Conservation (phyloP, 1,140 invertebrate species). For the Dendrolimus punctatus region DNA sequence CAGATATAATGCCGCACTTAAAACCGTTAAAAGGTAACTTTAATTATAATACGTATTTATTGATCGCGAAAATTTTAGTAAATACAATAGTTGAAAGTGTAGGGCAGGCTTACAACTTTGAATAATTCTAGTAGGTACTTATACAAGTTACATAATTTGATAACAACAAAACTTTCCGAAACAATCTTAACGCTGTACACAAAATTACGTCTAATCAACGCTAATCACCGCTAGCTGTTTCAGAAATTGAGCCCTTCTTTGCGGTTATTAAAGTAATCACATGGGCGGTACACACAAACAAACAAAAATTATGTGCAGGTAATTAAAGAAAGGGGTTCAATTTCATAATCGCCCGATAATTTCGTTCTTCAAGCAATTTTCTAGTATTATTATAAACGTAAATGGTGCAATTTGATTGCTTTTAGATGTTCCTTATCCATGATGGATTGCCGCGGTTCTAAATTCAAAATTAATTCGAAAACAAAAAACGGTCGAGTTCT, state of each 20-base stretch:
- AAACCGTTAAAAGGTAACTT: too few species aligned
- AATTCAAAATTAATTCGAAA: slow-evolving; percentile 30
- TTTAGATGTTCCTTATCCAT: slow-evolving; percentile 33
- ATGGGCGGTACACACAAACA: slow-evolving; percentile 50
- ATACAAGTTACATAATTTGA: too few species aligned
- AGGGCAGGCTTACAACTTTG: too few species aligned
- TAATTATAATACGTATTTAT: too few species aligned
- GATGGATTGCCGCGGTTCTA: slow-evolving; percentile 43
- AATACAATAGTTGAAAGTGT: too few species aligned
- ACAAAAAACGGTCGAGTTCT: slow-evolving; percentile 8
- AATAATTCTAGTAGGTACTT: too few species aligned
- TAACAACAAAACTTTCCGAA: background rate
- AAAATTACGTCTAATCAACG: slow-evolving; percentile 58
- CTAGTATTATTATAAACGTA: slow-evolving; percentile 54
- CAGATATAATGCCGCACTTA: too few species aligned
- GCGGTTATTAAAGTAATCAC: slow-evolving; percentile 61
- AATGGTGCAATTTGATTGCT: slow-evolving; percentile 47
- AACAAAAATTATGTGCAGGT: slow-evolving; percentile 61
- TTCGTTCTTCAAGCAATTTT: slow-evolving; percentile 55
- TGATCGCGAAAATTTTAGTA: too few species aligned
- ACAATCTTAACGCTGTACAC: slow-evolving; percentile 17
- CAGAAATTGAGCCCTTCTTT: slow-evolving; percentile 41
- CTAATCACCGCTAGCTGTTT: slow-evolving; percentile 51
- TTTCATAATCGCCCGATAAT: slow-evolving; percentile 66
- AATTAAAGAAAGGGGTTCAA: slow-evolving; percentile 69